These are phyloP conservation scores for Argyrosomus regius DNA, from an alignment of 2,797 vertebrate species.

Conservation along the genomic window DNA sequence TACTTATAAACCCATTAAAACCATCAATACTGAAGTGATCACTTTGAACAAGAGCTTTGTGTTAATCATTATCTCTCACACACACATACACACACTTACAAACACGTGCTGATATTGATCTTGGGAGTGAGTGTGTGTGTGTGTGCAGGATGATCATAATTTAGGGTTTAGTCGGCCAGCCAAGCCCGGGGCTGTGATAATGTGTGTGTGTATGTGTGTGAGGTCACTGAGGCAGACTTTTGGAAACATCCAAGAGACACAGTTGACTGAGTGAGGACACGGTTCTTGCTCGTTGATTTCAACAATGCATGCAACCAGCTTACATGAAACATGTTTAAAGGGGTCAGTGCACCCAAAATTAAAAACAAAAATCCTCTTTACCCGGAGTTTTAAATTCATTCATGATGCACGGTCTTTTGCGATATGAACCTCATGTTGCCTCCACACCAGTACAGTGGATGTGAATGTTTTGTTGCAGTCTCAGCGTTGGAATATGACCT, in stretches of 20 bases:
- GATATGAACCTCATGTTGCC: background rate
- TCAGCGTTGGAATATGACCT: background rate
- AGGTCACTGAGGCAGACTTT: constrained; percentile 16
- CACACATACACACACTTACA: constrained; percentile 4
- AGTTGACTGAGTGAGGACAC: background rate
- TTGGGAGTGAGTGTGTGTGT: constrained; percentile 26
- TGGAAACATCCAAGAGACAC: constrained; percentile 27
- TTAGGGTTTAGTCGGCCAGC: constrained; percentile 62
- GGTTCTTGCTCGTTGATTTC: background rate
- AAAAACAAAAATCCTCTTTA: background rate
- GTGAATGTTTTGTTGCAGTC: background rate
- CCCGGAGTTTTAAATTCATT: background rate
- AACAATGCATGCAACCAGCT: background rate
- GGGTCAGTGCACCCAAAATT: background rate
- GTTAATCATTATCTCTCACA: constrained; percentile 72
- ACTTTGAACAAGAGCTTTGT: constrained; percentile 63
- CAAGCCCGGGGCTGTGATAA: background rate
- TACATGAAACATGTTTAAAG: background rate
- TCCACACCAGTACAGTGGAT: background rate
- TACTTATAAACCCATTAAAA: constrained; percentile 70
- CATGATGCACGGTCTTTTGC: background rate
- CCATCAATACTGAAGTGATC: constrained; percentile 67
- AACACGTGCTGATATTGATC: constrained; percentile 29
- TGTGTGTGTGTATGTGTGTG: background rate
- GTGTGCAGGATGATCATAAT: constrained; percentile 58